Conservation (phyloP, 2,797 vertebrate species). For the Spinus olivaceus region DNA sequence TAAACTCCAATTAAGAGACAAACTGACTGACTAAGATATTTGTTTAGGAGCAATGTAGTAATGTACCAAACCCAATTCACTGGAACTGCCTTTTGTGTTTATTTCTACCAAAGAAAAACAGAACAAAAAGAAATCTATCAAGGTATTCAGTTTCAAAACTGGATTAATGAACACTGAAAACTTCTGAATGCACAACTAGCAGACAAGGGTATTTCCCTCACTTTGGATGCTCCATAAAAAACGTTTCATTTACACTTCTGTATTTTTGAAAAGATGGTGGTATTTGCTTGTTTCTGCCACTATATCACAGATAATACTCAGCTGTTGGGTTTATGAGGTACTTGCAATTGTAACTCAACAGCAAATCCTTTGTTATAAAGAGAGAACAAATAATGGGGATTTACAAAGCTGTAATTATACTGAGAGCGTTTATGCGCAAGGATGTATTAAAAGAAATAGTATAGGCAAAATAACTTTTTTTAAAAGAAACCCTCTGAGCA, state of each 20-base stretch:
- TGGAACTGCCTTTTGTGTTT: background rate
- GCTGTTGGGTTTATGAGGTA: background rate
- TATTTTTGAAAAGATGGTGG: background rate
- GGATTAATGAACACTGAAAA: background rate
- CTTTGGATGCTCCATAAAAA: background rate
- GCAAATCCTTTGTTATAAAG: conserved; percentile 45
- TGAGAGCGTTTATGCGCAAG: background rate
- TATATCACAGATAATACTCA: background rate
- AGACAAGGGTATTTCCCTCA: background rate
- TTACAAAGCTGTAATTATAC: conserved; percentile 62
- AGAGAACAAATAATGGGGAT: conserved; percentile 53
- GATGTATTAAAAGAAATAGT: conserved; percentile 15
- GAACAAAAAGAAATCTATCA: background rate
- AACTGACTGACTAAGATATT: background rate
- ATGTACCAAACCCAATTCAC: background rate
- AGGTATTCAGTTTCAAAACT: background rate
- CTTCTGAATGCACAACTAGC: background rate
- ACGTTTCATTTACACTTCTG: background rate
- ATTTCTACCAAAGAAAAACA: background rate
- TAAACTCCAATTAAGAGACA: background rate
- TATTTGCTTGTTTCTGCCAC: background rate
- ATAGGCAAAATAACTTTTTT: background rate
- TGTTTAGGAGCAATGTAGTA: background rate
- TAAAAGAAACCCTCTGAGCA: background rate
- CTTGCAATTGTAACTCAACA: conserved; percentile 16